Evolutionary conservation across 2,797 vertebrate species (phyloP).

Genomic region (Peromyscus attwateri): DNA sequence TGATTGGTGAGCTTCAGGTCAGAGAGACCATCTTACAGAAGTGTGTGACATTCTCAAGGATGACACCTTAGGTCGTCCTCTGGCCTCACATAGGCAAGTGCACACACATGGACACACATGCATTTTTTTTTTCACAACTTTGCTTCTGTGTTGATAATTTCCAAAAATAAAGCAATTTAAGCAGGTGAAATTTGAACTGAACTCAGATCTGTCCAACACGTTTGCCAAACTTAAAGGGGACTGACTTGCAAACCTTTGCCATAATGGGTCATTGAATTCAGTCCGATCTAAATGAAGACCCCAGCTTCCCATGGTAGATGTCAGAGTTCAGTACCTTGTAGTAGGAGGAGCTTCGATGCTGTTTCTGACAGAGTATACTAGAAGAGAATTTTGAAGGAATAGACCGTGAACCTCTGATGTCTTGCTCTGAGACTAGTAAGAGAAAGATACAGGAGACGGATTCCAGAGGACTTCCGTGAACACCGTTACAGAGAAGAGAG

Average conservation of each 20-base stretch:
- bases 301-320: background rate
- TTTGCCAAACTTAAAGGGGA: background rate
- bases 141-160: background rate
- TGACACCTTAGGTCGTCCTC: background rate
- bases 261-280: background rate
- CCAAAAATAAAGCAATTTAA: constrained; percentile 26
- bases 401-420: constrained; percentile 32
- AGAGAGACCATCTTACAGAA: background rate
- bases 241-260: constrained; percentile 18
- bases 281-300: background rate
- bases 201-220: background rate
- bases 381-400: constrained; percentile 11
- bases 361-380: constrained; percentile 31
- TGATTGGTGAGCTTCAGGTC: background rate
- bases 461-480: constrained; percentile 36
- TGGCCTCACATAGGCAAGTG: background rate
- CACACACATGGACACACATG: background rate
- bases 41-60: background rate
- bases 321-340: background rate
- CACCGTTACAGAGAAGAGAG: constrained; percentile 2
- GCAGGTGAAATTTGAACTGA: background rate
- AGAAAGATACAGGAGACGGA: background rate
- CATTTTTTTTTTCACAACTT: background rate
- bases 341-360: background rate
- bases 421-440: constrained; percentile 43